These are phyloP conservation scores for Sialia sialis DNA, from an alignment of 2,113 vertebrate genomes.

Conservation along the genomic window DNA sequence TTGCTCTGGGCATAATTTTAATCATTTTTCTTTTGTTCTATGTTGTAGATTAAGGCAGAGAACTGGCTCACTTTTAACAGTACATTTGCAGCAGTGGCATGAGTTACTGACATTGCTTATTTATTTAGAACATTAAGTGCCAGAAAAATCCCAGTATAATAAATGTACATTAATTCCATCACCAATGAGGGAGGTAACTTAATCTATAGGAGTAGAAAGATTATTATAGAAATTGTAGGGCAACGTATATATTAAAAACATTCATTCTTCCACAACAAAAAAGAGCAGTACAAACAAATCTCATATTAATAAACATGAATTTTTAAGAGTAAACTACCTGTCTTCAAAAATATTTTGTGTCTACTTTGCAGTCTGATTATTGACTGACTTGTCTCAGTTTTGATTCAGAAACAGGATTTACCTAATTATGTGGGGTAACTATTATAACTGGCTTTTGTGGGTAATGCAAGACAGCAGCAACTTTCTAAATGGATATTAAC, in stretches of 20 bases:
- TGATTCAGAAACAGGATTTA: background rate
- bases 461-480: accelerated
- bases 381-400: background rate
- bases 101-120: background rate
- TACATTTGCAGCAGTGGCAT: background rate
- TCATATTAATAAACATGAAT: background rate
- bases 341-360: background rate
- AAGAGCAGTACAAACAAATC: background rate
- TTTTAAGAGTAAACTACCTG: background rate
- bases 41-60: background rate
- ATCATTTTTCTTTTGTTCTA: background rate
- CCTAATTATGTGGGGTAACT: background rate
- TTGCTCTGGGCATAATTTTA: background rate
- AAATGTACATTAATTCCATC: background rate
- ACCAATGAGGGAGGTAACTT: background rate
- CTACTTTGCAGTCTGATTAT: background rate
- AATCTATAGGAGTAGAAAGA: background rate
- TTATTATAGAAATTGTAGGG: background rate
- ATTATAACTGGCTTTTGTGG: background rate
- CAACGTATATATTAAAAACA: background rate
- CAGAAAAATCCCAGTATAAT: background rate
- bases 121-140: background rate
- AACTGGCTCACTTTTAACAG: background rate
- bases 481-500: background rate
- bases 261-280: background rate